Evolutionary conservation across 2,113 vertebrate species (phyloP).

Genomic region (Chaetodon auriga): DNA sequence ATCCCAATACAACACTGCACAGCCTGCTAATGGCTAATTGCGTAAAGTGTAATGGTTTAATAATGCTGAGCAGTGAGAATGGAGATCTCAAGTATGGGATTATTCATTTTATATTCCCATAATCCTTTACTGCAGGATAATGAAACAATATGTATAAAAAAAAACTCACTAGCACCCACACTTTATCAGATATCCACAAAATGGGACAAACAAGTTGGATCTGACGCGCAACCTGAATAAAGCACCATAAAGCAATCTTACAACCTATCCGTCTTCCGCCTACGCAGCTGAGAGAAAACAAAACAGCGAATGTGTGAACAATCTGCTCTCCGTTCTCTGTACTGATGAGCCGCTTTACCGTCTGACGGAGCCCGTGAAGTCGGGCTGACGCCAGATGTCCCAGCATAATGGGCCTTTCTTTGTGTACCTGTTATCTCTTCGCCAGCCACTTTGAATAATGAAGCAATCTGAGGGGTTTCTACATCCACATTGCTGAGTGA

Average conservation of each 20-base stretch:
- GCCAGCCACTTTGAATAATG: conserved; percentile 38
- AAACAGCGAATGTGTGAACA: conserved; percentile 61
- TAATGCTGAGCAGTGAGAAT: conserved; percentile 40
- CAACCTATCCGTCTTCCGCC: conserved; percentile 57
- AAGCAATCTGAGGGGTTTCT: conserved; percentile 17
- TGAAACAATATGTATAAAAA: neutral
- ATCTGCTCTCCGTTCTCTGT: conserved; percentile 52
- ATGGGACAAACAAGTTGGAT: conserved; percentile 50
- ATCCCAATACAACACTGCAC: conserved; percentile 21
- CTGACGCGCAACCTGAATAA: conserved; percentile 30
- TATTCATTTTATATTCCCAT: conserved; percentile 20
- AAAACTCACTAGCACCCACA: neutral
- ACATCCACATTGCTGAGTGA: conserved; percentile 22
- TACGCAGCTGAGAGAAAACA: conserved; percentile 53
- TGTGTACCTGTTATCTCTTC: conserved; percentile 58
- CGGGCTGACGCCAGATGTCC: conserved; percentile 57
- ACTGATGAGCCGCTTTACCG: conserved; percentile 49
- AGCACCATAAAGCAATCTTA: conserved; percentile 39
- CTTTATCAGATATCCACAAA: conserved; percentile 38
- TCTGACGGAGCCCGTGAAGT: conserved; percentile 44
- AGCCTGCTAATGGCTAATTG: conserved; percentile 63
- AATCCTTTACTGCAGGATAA: conserved; percentile 22
- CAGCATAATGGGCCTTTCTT: conserved; percentile 50
- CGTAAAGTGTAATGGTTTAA: conserved; percentile 48
- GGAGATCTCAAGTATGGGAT: conserved; percentile 29